Conservation (phyloP, 2,113 vertebrate genomes). For the Takifugu flavidus region DNA sequence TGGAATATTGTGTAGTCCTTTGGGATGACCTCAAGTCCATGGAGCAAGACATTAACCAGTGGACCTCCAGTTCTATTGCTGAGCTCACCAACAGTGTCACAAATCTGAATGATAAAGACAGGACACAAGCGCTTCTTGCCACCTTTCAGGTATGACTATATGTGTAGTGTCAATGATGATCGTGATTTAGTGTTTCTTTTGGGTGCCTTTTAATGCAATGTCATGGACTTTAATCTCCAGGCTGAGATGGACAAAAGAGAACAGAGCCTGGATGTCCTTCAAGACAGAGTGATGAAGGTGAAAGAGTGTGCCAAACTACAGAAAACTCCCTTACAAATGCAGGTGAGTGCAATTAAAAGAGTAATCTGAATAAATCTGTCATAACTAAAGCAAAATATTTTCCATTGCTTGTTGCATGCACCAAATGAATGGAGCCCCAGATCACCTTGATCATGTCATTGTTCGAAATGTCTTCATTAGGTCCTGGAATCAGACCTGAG, state of each 20-base stretch:
- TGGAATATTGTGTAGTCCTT: conserved; percentile 75
- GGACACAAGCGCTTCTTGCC: conserved; percentile 74
- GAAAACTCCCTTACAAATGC: conserved; percentile 85
- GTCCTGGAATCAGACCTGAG: conserved; percentile 87
- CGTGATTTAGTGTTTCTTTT: background rate
- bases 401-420: too few relatives aligned
- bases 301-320: conserved; percentile 80
- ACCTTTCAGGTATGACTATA: conserved; percentile 83
- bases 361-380: background rate
- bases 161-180: background rate
- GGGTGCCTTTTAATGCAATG: conserved; percentile 9
- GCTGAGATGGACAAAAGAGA: conserved; percentile 83
- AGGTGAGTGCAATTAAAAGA: conserved; percentile 71
- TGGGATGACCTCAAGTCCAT: conserved; percentile 86
- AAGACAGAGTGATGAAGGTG: conserved; percentile 82
- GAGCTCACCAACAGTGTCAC: conserved; percentile 78
- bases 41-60: conserved; percentile 83
- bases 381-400: background rate
- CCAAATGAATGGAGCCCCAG: too few relatives aligned
- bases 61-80: conserved; percentile 77
- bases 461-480: conserved; percentile 57
- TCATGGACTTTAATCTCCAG: conserved; percentile 69
- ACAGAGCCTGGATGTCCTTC: conserved; percentile 79
- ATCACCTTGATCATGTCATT: background rate
- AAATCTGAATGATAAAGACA: conserved; percentile 75